phyloP scores from a whole-genome alignment of 2,888 invertebrate species.

The Leptinotarsa rubiginosa region DNA sequence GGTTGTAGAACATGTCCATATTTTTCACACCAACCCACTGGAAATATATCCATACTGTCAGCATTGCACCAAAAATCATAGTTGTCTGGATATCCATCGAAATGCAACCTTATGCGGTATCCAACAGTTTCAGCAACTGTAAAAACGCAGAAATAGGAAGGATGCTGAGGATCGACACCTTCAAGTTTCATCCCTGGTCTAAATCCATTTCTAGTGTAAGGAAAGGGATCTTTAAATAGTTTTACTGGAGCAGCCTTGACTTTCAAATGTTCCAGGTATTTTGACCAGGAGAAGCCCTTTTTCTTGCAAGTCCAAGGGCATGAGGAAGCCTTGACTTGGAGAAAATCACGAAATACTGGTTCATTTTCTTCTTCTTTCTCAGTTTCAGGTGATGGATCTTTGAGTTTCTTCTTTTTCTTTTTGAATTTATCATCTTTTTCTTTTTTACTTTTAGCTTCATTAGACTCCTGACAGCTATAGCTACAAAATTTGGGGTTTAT shows the following conservation, averaged over 20 bases:
- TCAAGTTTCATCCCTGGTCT: constrained; percentile 90
- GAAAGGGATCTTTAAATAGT: constrained; percentile 83
- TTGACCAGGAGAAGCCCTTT: constrained; percentile 82
- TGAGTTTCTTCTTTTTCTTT: constrained; percentile 61
- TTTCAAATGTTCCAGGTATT: constrained; percentile 79
- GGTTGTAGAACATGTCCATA: constrained; percentile 83
- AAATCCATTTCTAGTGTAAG: constrained; percentile 80
- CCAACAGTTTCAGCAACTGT: constrained; percentile 86
- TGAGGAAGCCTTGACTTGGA: constrained; percentile 63
- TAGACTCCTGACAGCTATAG: constrained; percentile 73
- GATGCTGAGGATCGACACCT: constrained; percentile 93
- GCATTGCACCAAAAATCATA: constrained; percentile 96
- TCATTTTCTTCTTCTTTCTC: constrained; percentile 52
- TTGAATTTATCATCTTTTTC: constrained; percentile 57
- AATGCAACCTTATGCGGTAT: constrained; percentile 86
- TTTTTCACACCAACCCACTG: constrained; percentile 93
- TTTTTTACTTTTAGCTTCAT: constrained; percentile 52
- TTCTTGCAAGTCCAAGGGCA: constrained; percentile 80
- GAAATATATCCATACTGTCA: constrained; percentile 91
- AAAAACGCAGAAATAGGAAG: constrained; percentile 88
- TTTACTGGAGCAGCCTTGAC: constrained; percentile 81
- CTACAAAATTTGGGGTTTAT: constrained; percentile 83
- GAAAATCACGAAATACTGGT: constrained; percentile 61
- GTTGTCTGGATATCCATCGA: constrained; percentile 89
- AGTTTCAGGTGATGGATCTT: constrained; percentile 51